phyloP scores from a whole-genome alignment of 2,888 invertebrate species.

The Serripes groenlandicus region DNA sequence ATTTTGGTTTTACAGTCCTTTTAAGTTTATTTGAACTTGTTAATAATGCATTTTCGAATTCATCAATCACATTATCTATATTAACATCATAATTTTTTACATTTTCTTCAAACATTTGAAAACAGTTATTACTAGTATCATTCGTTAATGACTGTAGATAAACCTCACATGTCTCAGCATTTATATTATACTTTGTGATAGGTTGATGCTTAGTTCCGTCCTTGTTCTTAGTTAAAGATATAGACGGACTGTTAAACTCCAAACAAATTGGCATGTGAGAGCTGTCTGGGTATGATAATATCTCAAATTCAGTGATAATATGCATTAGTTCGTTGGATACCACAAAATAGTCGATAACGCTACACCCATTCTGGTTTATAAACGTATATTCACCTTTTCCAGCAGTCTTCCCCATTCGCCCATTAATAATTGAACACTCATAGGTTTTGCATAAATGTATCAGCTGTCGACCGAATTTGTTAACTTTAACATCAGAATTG shows the following conservation, averaged over 20 bases:
- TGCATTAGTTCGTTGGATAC: neutral
- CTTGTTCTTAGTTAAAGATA: no score
- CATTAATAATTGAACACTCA: neutral
- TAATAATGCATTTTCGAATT: no score
- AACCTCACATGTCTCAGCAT: no score
- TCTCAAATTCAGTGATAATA: neutral
- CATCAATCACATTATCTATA: no score
- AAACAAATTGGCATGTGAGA: neutral
- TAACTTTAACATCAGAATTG: neutral
- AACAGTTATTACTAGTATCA: no score
- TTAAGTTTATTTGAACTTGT: no score
- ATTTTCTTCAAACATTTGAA: no score
- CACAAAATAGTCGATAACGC: constrained; percentile 11
- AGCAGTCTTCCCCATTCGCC: neutral
- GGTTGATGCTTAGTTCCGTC: no score
- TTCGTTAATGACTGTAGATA: no score
- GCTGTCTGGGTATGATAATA: neutral
- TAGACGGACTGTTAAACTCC: neutral
- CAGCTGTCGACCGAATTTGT: neutral
- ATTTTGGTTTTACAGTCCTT: no score
- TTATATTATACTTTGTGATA: no score
- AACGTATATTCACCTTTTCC: neutral
- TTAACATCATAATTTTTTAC: no score
- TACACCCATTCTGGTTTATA: neutral
- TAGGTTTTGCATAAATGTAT: constrained; percentile 5